Evolutionary conservation across 1,140 invertebrate species (phyloP).

Genomic region (Pseudomyrmex concolor): DNA sequence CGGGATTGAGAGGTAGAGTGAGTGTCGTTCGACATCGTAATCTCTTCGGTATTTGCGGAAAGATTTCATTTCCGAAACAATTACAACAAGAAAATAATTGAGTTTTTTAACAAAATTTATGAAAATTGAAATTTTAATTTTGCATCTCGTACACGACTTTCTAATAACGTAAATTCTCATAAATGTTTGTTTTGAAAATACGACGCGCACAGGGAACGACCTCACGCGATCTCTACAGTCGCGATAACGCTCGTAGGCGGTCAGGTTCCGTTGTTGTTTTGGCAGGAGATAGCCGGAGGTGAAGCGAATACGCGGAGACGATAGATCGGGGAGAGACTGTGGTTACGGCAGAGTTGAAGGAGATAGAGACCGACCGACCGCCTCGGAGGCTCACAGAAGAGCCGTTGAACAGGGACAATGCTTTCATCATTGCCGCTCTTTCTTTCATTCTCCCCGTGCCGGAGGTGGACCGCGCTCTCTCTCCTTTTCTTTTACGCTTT

Average conservation of each 20-base stretch:
- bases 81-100: not conserved
- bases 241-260: not conserved
- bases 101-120: too few relatives aligned
- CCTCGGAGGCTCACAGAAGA: conserved; percentile 71
- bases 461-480: conserved; percentile 63
- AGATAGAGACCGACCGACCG: conserved; percentile 71
- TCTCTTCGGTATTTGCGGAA: conserved; percentile 52
- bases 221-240: not conserved
- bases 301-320: conserved; percentile 43
- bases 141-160: conserved; percentile 19
- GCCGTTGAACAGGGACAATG: conserved; percentile 82
- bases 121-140: conserved; percentile 2
- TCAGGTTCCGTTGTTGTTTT: conserved; percentile 29
- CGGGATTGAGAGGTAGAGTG: conserved; percentile 48
- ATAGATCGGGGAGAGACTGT: conserved; percentile 44
- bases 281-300: conserved; percentile 36
- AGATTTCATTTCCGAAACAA: not conserved
- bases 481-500: conserved; percentile 79
- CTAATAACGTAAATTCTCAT: not conserved
- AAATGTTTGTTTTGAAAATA: conserved; percentile 5
- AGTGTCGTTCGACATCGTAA: conserved; percentile 38
- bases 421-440: conserved; percentile 85
- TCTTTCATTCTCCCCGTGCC: conserved; percentile 78
- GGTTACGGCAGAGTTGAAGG: conserved; percentile 49
- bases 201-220: not conserved